Percentiles rank a stretch among this genome's conserved stretches.
phyloP scores from a whole-genome alignment of 2,113 vertebrate genomes.

The Strix aluco region DNA sequence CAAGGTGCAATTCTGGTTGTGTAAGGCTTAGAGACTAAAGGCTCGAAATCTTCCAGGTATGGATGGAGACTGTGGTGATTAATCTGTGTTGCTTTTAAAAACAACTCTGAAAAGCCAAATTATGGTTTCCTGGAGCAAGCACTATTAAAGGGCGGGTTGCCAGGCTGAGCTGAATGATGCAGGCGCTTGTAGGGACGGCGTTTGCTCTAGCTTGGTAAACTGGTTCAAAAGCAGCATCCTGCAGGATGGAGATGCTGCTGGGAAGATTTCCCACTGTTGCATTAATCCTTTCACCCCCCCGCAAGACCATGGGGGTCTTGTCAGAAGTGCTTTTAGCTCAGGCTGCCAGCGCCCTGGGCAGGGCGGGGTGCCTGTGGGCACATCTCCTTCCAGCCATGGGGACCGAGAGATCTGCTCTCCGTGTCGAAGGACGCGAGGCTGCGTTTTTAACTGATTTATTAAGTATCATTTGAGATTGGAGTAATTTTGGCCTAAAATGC shows the following conservation, averaged over 20 bases:
- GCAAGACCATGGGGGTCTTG: too few relatives aligned
- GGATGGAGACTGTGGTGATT: not conserved
- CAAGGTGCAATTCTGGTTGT: rapidly evolving
- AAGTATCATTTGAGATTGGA: not conserved
- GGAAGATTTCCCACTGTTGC: rapidly evolving
- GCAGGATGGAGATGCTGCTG: not conserved
- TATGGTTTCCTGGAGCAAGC: too few relatives aligned
- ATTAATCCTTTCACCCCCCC: not conserved
- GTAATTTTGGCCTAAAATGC: not conserved
- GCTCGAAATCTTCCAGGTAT: not conserved
- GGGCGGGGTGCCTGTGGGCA: not conserved
- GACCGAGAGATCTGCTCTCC: not conserved
- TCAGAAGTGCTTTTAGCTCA: not conserved
- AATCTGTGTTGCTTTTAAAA: not conserved
- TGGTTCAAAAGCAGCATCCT: not conserved
- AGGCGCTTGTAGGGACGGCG: rapidly evolving
- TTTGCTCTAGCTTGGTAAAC: not conserved
- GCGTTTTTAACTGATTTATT: not conserved
- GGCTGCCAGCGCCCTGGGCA: not conserved
- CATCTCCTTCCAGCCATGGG: not conserved
- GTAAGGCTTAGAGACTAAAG: not conserved
- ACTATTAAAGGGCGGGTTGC: not conserved
- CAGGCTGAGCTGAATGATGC: not conserved
- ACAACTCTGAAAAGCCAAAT: not conserved
- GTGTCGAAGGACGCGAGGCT: not conserved